Percentiles rank a stretch among this genome's conserved stretches.
These are phyloP conservation scores for Rhopalosiphum nymphaeae DNA, from an alignment of 2,888 invertebrate genomes.

Conservation along the genomic window DNA sequence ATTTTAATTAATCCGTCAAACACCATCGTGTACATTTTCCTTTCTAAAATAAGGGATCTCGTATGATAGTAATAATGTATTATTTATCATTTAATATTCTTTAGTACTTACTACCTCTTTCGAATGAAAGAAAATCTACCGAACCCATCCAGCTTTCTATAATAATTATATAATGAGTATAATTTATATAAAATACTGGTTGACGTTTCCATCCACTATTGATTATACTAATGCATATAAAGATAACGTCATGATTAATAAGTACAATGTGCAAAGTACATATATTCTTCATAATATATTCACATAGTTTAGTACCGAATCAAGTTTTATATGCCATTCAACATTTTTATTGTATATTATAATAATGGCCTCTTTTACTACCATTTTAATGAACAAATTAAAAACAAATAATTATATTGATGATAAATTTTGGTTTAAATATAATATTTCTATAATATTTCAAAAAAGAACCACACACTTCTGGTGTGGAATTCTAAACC, in stretches of 20 bases:
- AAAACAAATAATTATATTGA: too few species aligned
- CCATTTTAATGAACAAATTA: too few species aligned
- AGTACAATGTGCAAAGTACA: too few species aligned
- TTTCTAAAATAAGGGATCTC: not conserved
- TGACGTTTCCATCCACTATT: not conserved
- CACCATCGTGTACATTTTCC: not conserved
- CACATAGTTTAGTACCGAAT: not conserved
- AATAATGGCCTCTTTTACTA: too few species aligned
- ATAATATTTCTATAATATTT: too few species aligned
- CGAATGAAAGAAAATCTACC: not conserved
- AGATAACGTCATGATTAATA: not conserved
- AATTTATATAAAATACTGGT: not conserved
- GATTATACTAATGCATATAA: not conserved
- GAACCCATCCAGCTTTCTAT: not conserved
- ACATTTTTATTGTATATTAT: too few species aligned
- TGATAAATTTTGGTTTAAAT: too few species aligned
- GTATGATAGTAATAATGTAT: not conserved
- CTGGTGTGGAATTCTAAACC: too few species aligned
- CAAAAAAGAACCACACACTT: too few species aligned
- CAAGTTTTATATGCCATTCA: too few species aligned
- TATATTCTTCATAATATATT: not conserved
- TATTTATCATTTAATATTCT: not conserved
- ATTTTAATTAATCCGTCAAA: not conserved
- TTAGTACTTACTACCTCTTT: not conserved
- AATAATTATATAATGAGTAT: not conserved